Base-by-base conservation (phyloP, 2,888 invertebrate species). In the Sesamia inferens region DNA sequence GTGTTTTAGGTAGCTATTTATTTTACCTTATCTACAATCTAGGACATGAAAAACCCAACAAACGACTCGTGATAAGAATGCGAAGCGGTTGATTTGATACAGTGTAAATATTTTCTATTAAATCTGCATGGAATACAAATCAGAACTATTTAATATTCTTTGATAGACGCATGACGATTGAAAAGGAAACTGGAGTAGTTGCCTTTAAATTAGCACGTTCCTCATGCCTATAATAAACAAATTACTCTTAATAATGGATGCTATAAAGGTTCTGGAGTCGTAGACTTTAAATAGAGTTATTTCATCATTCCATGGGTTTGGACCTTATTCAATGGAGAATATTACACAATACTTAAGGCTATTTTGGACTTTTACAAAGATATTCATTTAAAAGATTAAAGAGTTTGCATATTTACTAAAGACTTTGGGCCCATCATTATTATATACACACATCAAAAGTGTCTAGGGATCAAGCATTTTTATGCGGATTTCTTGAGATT, bases 101-200 rank as follows among this genome's bases (percentile, higher is more conserved):
- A 83, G 59, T 64, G 79, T 69, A 82, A 73, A 83, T 68, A 59
- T 74, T 64, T 79, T 80, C 83, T 67, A 59, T 64, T 7, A n/a
- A 19, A 59, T 31, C 62, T 10, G 51, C 24, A 57, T 42, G 10
- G 74, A 66, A 82, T 73, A 55, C 44, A 31, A 82, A 79, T 66
- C 58, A 69, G 2, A 10, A 24, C 39, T 80, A 22, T 16, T 81
- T 81, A 57, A 24, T 66, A 84, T 81, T 81, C 81, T 48, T 31
- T 44, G 39, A 31, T 14, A 3, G 61, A 19, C 54, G 55, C n/a
- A 31, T 48, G 65, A 51, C 51, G 51, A 24, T 39, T 64, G 31
- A 47, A 16, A 48, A 74, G 19, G 83, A 74, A 79, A 83, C 69
- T 64, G 31, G n/a, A 19, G 63, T 16, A 39, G 57, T 24, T n/a